Evolutionary conservation across 2,888 invertebrate species (phyloP).

Genomic region (Cataglyphis cursor): DNA sequence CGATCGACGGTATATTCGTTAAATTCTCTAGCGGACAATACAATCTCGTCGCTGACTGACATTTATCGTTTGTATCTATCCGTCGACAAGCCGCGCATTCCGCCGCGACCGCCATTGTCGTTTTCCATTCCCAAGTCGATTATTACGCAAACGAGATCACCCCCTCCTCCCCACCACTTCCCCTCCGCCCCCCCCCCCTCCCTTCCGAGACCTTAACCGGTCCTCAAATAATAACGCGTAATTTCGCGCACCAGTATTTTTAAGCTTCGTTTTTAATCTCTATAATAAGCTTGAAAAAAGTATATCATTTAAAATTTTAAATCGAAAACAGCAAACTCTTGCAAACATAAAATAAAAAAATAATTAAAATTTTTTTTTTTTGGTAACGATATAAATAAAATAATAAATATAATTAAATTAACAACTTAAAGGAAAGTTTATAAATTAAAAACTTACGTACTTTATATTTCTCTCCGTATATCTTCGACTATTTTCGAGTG

Average conservation of each 20-base stretch:
- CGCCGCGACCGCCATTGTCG: conserved; percentile 32
- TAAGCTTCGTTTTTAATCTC: neutral
- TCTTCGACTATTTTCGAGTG: neutral
- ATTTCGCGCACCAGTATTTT: conserved; percentile 13
- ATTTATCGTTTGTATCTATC: conserved; percentile 59
- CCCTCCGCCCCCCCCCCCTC: neutral
- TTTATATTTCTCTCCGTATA: neutral
- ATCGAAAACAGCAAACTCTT: neutral
- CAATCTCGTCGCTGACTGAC: conserved; percentile 41
- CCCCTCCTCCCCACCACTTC: neutral
- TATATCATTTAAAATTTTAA: neutral
- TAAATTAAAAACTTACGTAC: neutral
- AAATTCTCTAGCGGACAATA: conserved; percentile 44
- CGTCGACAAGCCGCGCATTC: conserved; percentile 65
- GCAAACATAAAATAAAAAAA: neutral
- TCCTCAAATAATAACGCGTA: conserved; percentile 30
- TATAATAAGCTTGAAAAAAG: no score
- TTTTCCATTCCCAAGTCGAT: conserved; percentile 48
- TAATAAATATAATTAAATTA: neutral
- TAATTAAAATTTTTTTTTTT: neutral
- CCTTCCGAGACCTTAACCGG: neutral
- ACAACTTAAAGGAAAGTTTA: neutral
- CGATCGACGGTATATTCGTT: conserved; percentile 55
- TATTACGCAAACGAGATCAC: conserved; percentile 53
- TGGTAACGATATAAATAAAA: neutral